phyloP scores from a whole-genome alignment of 2,888 invertebrate genomes.

The Pocota personata region DNA sequence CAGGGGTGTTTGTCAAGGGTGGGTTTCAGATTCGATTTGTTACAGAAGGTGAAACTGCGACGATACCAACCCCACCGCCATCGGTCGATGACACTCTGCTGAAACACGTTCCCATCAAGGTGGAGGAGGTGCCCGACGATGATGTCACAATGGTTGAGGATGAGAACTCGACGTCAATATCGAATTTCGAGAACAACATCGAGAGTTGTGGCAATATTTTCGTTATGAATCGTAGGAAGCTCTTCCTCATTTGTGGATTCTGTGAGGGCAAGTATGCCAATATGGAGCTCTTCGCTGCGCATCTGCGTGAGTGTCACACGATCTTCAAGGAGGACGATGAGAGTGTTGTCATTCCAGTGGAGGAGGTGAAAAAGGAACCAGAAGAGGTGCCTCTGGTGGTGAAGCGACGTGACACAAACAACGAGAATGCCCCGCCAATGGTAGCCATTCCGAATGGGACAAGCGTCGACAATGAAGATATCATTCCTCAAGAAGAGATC shows the following conservation, averaged over 20 bases:
- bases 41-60: conserved; percentile 35
- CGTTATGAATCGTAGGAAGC: conserved; percentile 73
- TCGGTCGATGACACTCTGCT: conserved; percentile 50
- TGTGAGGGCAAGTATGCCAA: conserved; percentile 78
- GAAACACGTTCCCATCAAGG: conserved; percentile 63
- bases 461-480: conserved; percentile 39
- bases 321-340: conserved; percentile 47
- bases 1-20: conserved; percentile 55
- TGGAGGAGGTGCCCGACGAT: conserved; percentile 42
- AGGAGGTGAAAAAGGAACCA: conserved; percentile 43
- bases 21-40: conserved; percentile 64
- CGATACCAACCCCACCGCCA: conserved; percentile 31
- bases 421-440: conserved; percentile 75
- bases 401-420: conserved; percentile 33
- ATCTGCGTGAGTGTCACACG: conserved; percentile 78
- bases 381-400: conserved; percentile 6
- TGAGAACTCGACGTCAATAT: neutral
- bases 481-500: conserved; percentile 74
- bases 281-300: conserved; percentile 76
- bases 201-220: conserved; percentile 79
- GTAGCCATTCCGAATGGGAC: conserved; percentile 73
- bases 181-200: conserved; percentile 56
- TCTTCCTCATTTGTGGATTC: conserved; percentile 77
- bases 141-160: conserved; percentile 22
- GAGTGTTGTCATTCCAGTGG: neutral